phyloP scores from a whole-genome alignment of 1,140 invertebrate genomes.

The Calephelis nemesis region DNA sequence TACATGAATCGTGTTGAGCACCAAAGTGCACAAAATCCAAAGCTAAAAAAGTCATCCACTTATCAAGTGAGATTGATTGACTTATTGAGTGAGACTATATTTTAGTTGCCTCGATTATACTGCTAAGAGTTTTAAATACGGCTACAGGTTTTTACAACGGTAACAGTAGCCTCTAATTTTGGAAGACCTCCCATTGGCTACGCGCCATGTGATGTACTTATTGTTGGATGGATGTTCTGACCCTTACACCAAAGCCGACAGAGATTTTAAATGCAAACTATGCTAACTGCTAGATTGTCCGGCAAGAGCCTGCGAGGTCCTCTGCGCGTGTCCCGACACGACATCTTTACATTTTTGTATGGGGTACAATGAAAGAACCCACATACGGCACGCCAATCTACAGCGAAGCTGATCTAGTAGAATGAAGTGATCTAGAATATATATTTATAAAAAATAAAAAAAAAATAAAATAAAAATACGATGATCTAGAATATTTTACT shows the following conservation, averaged over 20 bases:
- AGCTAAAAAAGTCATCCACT: constrained; percentile 19
- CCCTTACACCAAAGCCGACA: constrained; percentile 8
- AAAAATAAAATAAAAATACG: too few relatives aligned
- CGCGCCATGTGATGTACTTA: not conserved
- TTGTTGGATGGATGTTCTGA: constrained; percentile 22
- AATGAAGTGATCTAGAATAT: not conserved
- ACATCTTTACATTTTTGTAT: constrained; percentile 26
- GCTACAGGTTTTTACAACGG: not conserved
- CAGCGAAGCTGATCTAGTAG: constrained; percentile 7
- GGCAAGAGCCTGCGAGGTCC: constrained; percentile 22
- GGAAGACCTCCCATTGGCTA: constrained; percentile 7
- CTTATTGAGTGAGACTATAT: constrained; percentile 19
- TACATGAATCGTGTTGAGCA: constrained; percentile 16
- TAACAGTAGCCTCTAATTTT: constrained; percentile 2
- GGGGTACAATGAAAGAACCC: constrained; percentile 20
- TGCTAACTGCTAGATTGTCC: constrained; percentile 23
- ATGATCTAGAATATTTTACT: not conserved
- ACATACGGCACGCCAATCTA: constrained; percentile 5
- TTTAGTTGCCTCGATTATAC: constrained; percentile 24
- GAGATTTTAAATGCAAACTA: constrained; percentile 18
- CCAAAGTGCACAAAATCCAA: constrained; percentile 21
- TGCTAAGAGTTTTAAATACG: constrained; percentile 5
- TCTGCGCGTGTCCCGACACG: constrained; percentile 24
- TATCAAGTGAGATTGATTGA: constrained; percentile 17
- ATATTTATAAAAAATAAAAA: too few relatives aligned